Conservation (phyloP, 2,797 vertebrate genomes). For the Halcyon badia region DNA sequence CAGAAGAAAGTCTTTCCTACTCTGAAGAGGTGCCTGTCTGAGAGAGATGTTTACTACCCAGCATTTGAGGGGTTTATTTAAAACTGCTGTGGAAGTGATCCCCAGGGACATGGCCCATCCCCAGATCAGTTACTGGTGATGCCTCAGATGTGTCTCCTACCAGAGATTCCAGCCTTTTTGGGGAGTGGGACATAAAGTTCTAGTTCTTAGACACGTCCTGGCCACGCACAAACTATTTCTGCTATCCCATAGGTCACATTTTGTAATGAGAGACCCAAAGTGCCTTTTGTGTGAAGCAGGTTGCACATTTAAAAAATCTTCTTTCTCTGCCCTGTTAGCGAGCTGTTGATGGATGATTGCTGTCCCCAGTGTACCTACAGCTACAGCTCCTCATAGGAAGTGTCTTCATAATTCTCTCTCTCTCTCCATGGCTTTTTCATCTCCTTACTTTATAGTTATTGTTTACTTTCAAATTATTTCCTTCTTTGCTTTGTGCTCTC, state of each 20-base stretch:
- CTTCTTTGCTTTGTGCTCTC: not conserved
- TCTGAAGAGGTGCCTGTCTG: not conserved
- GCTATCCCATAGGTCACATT: not conserved
- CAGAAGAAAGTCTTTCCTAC: not conserved
- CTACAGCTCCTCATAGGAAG: not conserved
- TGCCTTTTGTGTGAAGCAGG: not conserved
- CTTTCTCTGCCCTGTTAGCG: not conserved
- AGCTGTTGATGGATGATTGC: not conserved
- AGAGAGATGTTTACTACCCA: not conserved
- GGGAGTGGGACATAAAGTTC: not conserved
- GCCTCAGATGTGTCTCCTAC: not conserved
- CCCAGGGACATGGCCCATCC: not conserved
- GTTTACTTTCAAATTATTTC: not conserved
- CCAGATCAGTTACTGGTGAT: not conserved
- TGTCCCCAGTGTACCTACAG: not conserved
- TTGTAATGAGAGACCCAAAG: conserved; percentile 22
- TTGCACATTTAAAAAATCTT: not conserved
- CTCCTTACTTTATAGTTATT: not conserved
- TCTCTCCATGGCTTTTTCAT: not conserved
- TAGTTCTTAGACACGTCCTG: not conserved
- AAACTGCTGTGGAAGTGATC: not conserved
- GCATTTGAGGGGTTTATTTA: not conserved
- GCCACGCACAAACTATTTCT: not conserved
- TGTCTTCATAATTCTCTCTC: not conserved
- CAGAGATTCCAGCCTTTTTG: not conserved